Evolutionary conservation across 2,797 vertebrate species (phyloP), one percentile per base, ranked within the genome.

Genomic region (Distichodus sexfasciatus): DNA sequence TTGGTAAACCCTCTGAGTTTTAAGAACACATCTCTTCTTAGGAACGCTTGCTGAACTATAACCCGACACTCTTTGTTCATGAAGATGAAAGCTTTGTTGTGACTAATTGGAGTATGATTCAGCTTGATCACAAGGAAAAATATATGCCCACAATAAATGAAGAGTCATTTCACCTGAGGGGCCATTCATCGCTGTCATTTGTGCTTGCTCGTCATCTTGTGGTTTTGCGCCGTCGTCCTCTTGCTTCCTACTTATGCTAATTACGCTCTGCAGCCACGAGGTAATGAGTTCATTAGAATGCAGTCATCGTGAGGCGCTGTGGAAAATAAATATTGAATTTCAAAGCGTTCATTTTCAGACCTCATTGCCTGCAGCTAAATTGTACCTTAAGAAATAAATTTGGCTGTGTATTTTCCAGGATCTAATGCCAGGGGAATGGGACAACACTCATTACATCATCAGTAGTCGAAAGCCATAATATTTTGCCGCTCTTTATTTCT

Each of bases 331-430:
- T 69, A 50, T 46, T 44, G 38, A 35, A 67, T 75, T 65, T 65
- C 54, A 75, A 63, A 65, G 35, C 23, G 41, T 63, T 60, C 1
- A n/a, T 63, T 68, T 64, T 68, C 53, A 57, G 58, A 65, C 58
- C 66, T 75, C 66, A 66, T 43, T 76, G 63, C 7, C 3, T 15
- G 14, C 44, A 46, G 43, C 26, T 21, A 44, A 64, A 38, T 17
- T 14, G 53, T 73, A 71, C 66, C 74, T 70, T 62, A 64, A 60
- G 9, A 73, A 70, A 76, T 74, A 71, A 72, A 78, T 76, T 38
- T 62, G 73, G 43, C 38, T 10, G 55, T 41, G 54, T 29, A 33
- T 46, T 26, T 15, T 3, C 23, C n/a, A n/a, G n/a, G n/a, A n/a
- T n/a, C n/a, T n/a, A n/a, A n/a, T n/a, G n/a, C n/a, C n/a, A n/a